Base-by-base conservation (phyloP, 2,888 invertebrate genomes). In the Eupithecia centaureata region DNA sequence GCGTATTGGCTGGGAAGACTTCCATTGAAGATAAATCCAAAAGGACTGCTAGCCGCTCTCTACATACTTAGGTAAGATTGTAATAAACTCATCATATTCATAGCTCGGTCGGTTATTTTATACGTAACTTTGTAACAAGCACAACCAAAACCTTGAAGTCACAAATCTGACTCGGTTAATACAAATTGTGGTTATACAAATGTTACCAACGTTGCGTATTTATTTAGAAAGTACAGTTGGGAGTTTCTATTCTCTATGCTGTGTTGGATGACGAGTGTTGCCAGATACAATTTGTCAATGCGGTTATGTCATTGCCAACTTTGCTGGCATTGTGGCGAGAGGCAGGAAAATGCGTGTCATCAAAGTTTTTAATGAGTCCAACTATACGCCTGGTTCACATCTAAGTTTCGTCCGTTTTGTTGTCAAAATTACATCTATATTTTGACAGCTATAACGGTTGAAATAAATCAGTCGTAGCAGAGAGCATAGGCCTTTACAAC, bases 191-290 rank as follows among this genome's bases (percentile, higher is more conserved):
- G 18, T 18, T 2, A 42, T 8, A n/a, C 13, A 13, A 33, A 42
- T 42, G 42, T 38, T 38, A 42, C 7, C 18, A 42, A 42, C 10
- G 47, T 22, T 47, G 10, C 47, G 47, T 47, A 47, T 10, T 47
- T 22, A 22, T 22, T 4, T 22, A 12, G 47, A 22, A 47, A 22
- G 12, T 47, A 47, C 47, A 22, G 47, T 22, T 47, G 47, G 47
- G 4, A 47, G 22, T 22, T 22, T 47, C 22, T 22, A 47, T 47
- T 18, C 8, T 47, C 47, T 47, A 22, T 18, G 47, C 47, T 47
- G 10, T 47, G 47, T 47, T 47, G 47, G 47, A 47, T 47, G 18
- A 22, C 47, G 22, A 47, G 47, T 47, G 47, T 47, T 47, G 22
- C 47, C 22, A 42, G 10, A 18, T n/a, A 42, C 18, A 5, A 42